Evolutionary conservation across 1,140 invertebrate genomes (phyloP), one percentile per base, ranked within the genome.

Genomic region (Proales similis): DNA sequence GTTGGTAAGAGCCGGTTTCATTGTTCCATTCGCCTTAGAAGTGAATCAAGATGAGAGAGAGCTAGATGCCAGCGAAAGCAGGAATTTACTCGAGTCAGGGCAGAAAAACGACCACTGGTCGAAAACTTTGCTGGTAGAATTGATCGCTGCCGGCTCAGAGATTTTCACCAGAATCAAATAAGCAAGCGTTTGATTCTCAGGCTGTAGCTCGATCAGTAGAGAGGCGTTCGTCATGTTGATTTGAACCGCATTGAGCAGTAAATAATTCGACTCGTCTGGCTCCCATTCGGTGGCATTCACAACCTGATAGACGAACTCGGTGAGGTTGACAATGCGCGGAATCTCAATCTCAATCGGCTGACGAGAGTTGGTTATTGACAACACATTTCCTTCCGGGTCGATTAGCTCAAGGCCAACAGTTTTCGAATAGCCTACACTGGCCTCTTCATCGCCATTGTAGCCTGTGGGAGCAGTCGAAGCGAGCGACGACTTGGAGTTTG

Each of bases 221-320:
- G 53, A 27, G 39, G 57, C 33, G 7, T 29, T 26, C 32, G 22
- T 20, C 39, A 45, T 36, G 39, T 33, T 36, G 39, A 62, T 32
- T 7, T 29, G 46, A 32, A 62, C 26, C 19, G 30, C 39, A 62
- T 62, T 62, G n/a, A 30, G 39, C n/a, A 62, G 32, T 29, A 57
- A 57, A 17, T 26, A 12, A 12, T n/a, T 27, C 22, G 32, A 26
- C 27, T 2, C 26, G 4, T 22, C 5, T 46, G 38, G 17, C 7
- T 29, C 27, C 27, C 45, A 57, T 19, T 45, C 27, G 0, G 30
- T 20, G n/a, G 27, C 17, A 32, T 46, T 32, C 0, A 46, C 26
- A 26, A 22, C 3, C n/a, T 6, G 7, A 47, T 46, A 62, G 20
- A 26, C 33, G 6, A 20, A n/a, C 14, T 20, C n/a, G 6, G 3